phyloP scores from a whole-genome alignment of 2,797 vertebrate species.

The Darevskia mixta region DNA sequence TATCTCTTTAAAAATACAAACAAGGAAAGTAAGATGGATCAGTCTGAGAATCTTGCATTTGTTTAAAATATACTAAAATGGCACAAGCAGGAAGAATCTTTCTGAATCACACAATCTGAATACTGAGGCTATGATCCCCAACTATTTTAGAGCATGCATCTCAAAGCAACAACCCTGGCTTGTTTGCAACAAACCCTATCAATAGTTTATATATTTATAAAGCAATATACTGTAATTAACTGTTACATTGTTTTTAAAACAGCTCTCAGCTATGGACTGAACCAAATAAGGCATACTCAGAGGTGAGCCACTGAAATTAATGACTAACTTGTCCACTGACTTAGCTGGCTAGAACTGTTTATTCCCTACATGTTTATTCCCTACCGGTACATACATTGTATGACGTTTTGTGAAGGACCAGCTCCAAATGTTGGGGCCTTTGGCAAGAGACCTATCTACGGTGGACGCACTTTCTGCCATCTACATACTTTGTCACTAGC shows the following conservation, averaged over 20 bases:
- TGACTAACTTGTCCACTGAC: no score
- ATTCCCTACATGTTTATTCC: background rate
- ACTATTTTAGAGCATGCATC: background rate
- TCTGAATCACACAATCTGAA: background rate
- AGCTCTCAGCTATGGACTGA: background rate
- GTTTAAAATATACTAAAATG: background rate
- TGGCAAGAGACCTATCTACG: background rate
- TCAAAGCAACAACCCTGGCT: background rate
- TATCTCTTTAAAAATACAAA: conserved; percentile 86
- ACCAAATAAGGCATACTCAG: no score
- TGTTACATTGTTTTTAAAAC: background rate
- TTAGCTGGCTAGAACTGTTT: background rate
- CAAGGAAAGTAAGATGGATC: conserved; percentile 15
- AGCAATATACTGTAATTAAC: background rate
- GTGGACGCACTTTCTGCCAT: background rate
- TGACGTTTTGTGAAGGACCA: background rate
- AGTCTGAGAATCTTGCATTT: conserved; percentile 8
- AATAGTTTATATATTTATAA: background rate
- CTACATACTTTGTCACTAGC: no score
- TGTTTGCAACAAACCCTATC: background rate
- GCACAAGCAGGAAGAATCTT: background rate
- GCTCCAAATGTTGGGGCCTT: background rate
- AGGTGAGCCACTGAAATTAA: no score
- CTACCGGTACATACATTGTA: background rate
- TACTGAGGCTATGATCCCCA: background rate